Evolutionary conservation across 2,888 invertebrate genomes (phyloP), one percentile per base, ranked within the genome.

Genomic region (Conchocele bisecta): DNA sequence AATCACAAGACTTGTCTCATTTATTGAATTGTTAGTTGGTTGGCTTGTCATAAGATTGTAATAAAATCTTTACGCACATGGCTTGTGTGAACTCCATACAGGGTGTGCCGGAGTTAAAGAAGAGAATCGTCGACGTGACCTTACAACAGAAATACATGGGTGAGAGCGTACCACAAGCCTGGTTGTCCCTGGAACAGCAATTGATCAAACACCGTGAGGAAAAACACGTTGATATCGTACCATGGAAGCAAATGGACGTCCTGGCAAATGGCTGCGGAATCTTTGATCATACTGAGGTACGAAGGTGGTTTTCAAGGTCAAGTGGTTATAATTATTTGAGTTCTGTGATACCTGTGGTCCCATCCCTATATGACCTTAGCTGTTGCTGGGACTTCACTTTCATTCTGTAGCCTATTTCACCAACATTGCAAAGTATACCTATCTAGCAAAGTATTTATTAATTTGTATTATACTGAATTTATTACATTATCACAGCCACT

Each of bases 131-230:
- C 11, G 66, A 81, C 2, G 74, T 85, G 15, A 86, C 91, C 13
- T 73, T 89, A 33, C 68, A 81, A 57, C 88, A 91, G 83, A 87
- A 89, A 44, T 91, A 91, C 74, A 90, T 91, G 88, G 90, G 89
- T 2, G 91, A 91, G 73, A 82, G 82, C 53, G 88, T 91, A 15
- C 91, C 91, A 2, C 85, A 89, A 58, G 90, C 85, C 1, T 91
- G 89, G 89, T 82, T 91, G 0, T 83, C 82, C 24, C 72, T 91
- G 54, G 91, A 91, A 75, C 81, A 82, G 64, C 56, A 76, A 29
- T 81, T 91, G 20, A 75, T 86, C 13, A 65, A 75, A 83, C 86
- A 68, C 31, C 44, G 65, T n/a, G 65, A 74, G 20, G 73, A 70
- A 11, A 73, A 77, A 37, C 76, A 20, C 3, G 51, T 71, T 13